A percentile compares a stretch with the other conserved stretches of the same genome.
phyloP scores from a whole-genome alignment of 2,888 invertebrate species.

The Troides helena region DNA sequence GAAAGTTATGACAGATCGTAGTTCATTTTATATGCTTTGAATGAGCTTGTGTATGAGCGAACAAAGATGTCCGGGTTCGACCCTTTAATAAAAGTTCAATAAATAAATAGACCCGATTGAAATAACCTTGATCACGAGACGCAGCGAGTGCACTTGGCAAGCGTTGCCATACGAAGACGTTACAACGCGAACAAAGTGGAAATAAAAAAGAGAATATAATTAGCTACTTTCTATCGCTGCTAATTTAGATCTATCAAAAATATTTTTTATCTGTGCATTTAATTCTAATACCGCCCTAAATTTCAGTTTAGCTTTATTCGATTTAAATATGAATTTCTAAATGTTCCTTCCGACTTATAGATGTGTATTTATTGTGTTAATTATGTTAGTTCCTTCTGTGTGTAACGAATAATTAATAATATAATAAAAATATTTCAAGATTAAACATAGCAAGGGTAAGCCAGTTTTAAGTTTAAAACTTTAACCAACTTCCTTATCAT shows the following conservation, averaged over 20 bases:
- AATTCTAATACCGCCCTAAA: neutral
- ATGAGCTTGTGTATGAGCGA: too few relatives aligned
- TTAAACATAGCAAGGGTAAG: conserved; percentile 66
- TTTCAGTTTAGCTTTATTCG: neutral
- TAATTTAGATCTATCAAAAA: conserved; percentile 19
- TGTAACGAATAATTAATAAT: neutral
- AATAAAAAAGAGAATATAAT: conserved; percentile 16
- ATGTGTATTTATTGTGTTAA: neutral
- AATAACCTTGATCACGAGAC: conserved; percentile 59
- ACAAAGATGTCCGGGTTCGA: too few relatives aligned
- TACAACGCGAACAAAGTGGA: conserved; percentile 15
- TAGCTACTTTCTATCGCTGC: neutral
- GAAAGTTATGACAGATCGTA: too few relatives aligned
- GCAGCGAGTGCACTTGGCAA: conserved; percentile 56
- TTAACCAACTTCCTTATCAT: too few relatives aligned
- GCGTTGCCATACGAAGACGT: conserved; percentile 37
- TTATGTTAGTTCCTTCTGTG: conserved; percentile 9
- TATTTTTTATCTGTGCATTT: conserved; percentile 15
- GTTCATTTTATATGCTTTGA: too few relatives aligned
- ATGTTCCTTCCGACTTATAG: neutral
- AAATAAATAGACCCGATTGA: conserved; percentile 48
- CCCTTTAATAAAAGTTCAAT: conserved; percentile 48
- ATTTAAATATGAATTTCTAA: conserved; percentile 1
- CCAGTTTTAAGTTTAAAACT: conserved; percentile 21
- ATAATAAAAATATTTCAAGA: conserved; percentile 48